Base-by-base conservation (phyloP, 2,113 vertebrate species). In the Corynorhinus townsendii region DNA sequence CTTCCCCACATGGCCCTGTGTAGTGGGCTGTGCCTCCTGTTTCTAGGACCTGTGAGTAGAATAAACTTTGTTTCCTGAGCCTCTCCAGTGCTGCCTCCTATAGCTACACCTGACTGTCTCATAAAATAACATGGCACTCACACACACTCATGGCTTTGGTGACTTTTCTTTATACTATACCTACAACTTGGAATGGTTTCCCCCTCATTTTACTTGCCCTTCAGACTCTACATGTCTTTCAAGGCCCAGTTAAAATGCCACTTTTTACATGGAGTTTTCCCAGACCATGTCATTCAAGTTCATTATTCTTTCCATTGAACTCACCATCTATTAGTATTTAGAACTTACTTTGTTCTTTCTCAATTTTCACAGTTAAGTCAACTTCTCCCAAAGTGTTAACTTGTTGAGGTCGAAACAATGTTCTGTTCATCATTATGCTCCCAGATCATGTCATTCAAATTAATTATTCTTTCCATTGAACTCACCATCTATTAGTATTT, bases 341-440 rank as follows among this genome's bases (percentile, higher is more conserved):
- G 76, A 83, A 90, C 2, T 66, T 80, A 69, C 12, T 72, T 95
- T 87, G 49, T 77, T 93, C 73, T 86, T 94, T 28, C 75, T 77
- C 16, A 30, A 54, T 64, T 82, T 49, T 56, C 77, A 95, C 11
- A 11, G 33, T 66, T 82, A 76, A 62, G 11, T 76, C 90, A 64
- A 1, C 76, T 75, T 77, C 69, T 87, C 30, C 69, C 62, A 71
- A 35, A 43, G n/a, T n/a, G n/a, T n/a, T n/a, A n/a, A n/a, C n/a
- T n/a, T n/a, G n/a, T n/a, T n/a, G n/a, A n/a, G n/a, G n/a, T n/a
- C n/a, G n/a, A 72, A 93, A 71, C 49, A 64, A 4, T 26, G 35
- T 90, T 76, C 59, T 86, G 2, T 59, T 94, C 47, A 82, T 91
- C 52, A 40, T n/a, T 86, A 68, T 56, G 8, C 17, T 22, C 20